phyloP scores from a whole-genome alignment of 2,797 vertebrate genomes.

The Dendrocincla tyrannina region DNA sequence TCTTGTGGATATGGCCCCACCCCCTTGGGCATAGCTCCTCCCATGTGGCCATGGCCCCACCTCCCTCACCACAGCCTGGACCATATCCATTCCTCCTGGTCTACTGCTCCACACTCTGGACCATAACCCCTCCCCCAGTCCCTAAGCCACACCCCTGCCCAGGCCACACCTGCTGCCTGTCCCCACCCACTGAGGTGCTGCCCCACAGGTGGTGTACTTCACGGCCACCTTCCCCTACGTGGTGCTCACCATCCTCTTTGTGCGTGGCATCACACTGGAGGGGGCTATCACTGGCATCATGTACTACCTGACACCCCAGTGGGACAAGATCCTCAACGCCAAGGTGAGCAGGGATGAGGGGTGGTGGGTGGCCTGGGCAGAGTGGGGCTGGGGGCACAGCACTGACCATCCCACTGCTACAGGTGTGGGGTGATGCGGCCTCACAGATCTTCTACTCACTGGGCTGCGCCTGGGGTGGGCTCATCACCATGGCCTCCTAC shows the following conservation, averaged over 20 bases:
- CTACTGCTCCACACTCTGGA: not conserved
- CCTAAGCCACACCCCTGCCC: not conserved
- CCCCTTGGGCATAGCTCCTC: not conserved
- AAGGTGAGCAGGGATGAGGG: conserved; percentile 79
- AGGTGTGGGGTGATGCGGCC: conserved; percentile 98
- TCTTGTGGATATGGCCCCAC: rapidly evolving
- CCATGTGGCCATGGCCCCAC: not conserved
- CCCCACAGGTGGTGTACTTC: conserved; percentile 93
- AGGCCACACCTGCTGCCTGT: not conserved
- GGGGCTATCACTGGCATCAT: conserved; percentile 92
- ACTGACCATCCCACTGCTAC: not conserved
- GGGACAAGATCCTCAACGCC: conserved; percentile 96
- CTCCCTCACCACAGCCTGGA: not conserved
- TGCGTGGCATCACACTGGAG: conserved; percentile 95
- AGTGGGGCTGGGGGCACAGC: rapidly evolving
- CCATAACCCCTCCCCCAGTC: not conserved
- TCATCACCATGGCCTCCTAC: conserved; percentile 99
- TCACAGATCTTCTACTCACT: conserved; percentile 99
- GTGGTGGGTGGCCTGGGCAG: rapidly evolving
- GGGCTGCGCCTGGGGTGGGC: conserved; percentile 97
- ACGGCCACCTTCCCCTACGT: conserved; percentile 97
- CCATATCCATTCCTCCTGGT: not conserved
- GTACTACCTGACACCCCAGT: conserved; percentile 98
- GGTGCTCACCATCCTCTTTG: conserved; percentile 96
- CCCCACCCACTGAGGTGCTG: not conserved